phyloP scores from a whole-genome alignment of 2,888 invertebrate species.

The Mesochorus sp. region DNA sequence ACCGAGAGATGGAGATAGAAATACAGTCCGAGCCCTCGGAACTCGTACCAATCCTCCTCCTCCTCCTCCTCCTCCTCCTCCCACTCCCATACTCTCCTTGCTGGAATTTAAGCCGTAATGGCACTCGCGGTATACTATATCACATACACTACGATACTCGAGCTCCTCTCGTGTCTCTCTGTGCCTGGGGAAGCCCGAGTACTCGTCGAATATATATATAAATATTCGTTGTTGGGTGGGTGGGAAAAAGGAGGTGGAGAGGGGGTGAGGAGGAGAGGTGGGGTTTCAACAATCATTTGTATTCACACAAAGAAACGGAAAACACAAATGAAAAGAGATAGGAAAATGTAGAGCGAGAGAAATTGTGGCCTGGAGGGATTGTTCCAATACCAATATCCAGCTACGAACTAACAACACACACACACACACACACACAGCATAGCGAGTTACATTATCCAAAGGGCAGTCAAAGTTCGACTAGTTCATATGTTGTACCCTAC shows the following conservation, averaged over 20 bases:
- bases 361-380: conserved; percentile 7
- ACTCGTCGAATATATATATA: conserved; percentile 1
- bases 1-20: conserved; percentile 15
- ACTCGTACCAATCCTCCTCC: conserved; percentile 10
- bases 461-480: conserved; percentile 13
- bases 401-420: not conserved
- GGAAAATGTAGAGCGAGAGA: conserved; percentile 32
- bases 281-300: conserved; percentile 19
- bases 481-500: not conserved
- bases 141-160: conserved; percentile 49
- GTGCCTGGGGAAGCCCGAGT: conserved; percentile 3
- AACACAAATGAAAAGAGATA: conserved; percentile 21
- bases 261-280: too few species aligned
- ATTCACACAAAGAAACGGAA: conserved; percentile 38
- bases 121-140: conserved; percentile 58
- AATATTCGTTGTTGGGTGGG: not conserved
- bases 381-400: conserved; percentile 16
- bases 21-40: conserved; percentile 32
- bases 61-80: not conserved
- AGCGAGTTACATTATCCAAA: conserved; percentile 23
- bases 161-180: conserved; percentile 37
- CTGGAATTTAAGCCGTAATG: conserved; percentile 64
- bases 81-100: conserved; percentile 16
- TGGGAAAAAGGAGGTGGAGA: too few species aligned
- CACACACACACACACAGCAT: not conserved